These are phyloP conservation scores for Campoletis sonorensis DNA, from an alignment of 1,140 invertebrate genomes.

Conservation along the genomic window DNA sequence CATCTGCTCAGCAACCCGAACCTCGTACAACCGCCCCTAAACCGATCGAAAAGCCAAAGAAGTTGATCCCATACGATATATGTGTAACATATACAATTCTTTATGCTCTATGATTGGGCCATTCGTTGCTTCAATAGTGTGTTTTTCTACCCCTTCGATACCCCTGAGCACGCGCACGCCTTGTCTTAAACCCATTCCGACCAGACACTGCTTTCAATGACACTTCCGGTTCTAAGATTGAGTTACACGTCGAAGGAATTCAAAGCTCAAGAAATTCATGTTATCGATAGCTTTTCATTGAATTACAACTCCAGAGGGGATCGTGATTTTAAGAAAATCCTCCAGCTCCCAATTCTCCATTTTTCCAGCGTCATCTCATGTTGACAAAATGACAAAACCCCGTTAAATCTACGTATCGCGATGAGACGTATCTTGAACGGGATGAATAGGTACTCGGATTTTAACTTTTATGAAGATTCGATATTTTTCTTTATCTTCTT, in stretches of 20 bases:
- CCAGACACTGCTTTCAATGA: constrained; percentile 8
- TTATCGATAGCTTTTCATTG: constrained; percentile 1
- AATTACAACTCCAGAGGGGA: background rate
- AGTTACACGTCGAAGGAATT: background rate
- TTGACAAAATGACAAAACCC: no score
- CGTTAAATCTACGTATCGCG: no score
- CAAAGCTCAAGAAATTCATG: background rate
- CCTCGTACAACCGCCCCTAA: background rate
- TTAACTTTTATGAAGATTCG: no score
- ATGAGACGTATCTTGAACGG: no score
- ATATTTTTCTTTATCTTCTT: no score
- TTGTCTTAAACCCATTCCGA: constrained; percentile 16
- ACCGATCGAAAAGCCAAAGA: constrained; percentile 13
- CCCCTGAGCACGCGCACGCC: constrained; percentile 17
- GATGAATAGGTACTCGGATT: no score
- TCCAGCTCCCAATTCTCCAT: no score
- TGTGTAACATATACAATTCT: background rate
- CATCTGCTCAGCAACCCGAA: constrained; percentile 1
- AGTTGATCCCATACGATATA: constrained; percentile 2
- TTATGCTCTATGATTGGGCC: constrained; percentile 6
- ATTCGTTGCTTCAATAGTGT: constrained; percentile 14
- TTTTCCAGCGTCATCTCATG: no score
- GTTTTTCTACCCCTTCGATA: background rate
- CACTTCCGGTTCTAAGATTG: constrained; percentile 22
- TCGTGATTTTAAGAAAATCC: background rate